These are phyloP conservation scores for Drosophila tropicalis DNA, from an alignment of 1,140 invertebrate genomes.

Conservation along the genomic window DNA sequence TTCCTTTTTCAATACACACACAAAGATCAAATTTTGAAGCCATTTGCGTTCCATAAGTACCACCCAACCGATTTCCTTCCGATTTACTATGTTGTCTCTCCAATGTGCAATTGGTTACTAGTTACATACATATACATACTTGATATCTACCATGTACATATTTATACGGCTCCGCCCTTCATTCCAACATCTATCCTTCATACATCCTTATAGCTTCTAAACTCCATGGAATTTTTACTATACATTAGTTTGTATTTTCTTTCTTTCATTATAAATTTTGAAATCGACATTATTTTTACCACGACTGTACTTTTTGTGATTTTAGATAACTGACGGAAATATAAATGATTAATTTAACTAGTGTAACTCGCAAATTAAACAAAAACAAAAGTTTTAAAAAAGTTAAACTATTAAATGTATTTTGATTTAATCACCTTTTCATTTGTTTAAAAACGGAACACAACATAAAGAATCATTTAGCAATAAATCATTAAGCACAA, in stretches of 20 bases:
- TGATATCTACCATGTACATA: too few relatives aligned
- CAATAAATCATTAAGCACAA: conserved; percentile 49
- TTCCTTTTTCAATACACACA: not conserved
- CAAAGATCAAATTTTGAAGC: too few relatives aligned
- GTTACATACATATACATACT: conserved; percentile 24
- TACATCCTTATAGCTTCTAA: too few relatives aligned
- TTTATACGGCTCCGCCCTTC: too few relatives aligned
- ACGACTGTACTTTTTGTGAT: conserved; percentile 45
- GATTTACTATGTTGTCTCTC: not conserved
- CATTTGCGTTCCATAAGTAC: not conserved
- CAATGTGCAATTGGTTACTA: not conserved
- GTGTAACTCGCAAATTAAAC: conserved; percentile 46
- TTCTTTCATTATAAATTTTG: too few relatives aligned
- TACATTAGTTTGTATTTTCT: too few relatives aligned
- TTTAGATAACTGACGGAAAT: not conserved
- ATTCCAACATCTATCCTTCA: too few relatives aligned
- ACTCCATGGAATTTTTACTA: too few relatives aligned
- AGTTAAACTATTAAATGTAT: conserved; percentile 42
- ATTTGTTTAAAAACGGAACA: conserved; percentile 42
- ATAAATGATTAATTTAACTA: conserved; percentile 49
- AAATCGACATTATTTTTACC: conserved; percentile 36
- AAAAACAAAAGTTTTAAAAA: conserved; percentile 31
- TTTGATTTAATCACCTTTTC: conserved; percentile 41
- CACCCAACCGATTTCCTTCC: too few relatives aligned
- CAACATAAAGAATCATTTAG: conserved; percentile 37